Evolutionary conservation across 2,888 invertebrate genomes (phyloP).

Genomic region (Dolomedes plantarius): DNA sequence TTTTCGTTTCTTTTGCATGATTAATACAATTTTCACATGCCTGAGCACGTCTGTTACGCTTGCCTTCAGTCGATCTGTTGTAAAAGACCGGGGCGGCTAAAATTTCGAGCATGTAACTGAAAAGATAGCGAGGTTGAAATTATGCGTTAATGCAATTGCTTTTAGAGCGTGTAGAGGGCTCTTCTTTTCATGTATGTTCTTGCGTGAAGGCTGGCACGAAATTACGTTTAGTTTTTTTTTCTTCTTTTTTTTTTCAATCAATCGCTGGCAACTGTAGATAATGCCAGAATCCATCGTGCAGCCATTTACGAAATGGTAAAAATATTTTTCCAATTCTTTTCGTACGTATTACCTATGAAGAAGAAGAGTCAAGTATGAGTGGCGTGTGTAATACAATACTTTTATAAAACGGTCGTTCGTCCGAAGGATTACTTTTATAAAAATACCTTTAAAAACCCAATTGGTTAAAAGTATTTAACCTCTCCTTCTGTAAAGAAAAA

Average conservation of each 20-base stretch:
- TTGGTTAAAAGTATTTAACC: too few species aligned
- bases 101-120: not conserved
- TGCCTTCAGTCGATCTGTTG: slow-evolving; percentile 8
- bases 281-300: not conserved
- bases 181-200: not conserved
- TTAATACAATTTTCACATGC: slow-evolving; percentile 54
- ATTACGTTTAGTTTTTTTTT: slow-evolving; percentile 2
- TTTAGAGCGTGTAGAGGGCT: not conserved
- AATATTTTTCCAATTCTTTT: slow-evolving; percentile 7
- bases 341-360: not conserved
- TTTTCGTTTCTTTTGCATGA: slow-evolving; percentile 36
- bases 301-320: not conserved
- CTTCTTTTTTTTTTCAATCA: slow-evolving; percentile 18
- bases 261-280: slow-evolving; percentile 4
- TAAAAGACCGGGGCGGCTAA: not conserved
- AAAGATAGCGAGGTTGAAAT: slow-evolving; percentile 2
- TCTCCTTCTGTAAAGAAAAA: too few species aligned
- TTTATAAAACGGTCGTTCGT: too few species aligned
- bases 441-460: too few species aligned
- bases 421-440: too few species aligned
- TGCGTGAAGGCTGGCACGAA: slow-evolving; percentile 17
- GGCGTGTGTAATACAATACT: too few species aligned
- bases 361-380: too few species aligned
- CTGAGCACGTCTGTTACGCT: slow-evolving; percentile 30
- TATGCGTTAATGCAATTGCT: slow-evolving; percentile 29